Evolutionary conservation across 2,888 invertebrate genomes (phyloP), one percentile per base, ranked within the genome.

Genomic region (Cephus pulcher): DNA sequence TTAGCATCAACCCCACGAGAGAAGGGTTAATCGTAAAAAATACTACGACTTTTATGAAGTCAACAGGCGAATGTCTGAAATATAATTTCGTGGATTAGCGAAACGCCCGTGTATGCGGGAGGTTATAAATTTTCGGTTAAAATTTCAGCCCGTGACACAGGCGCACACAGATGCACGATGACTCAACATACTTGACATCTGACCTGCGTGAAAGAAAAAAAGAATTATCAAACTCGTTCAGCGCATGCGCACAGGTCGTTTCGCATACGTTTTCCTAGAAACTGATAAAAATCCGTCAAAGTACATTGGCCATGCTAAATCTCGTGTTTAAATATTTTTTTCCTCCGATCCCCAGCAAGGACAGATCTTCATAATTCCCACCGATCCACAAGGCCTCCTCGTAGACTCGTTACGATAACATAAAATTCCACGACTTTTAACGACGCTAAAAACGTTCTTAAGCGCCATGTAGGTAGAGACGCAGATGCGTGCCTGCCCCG

Each of bases 11-110:
- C 80, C 76, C 82, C 79, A 83, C 86, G 84, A 86, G 85, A 87
- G 86, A 34, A 85, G 88, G 86, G 84, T 86, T 89, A 89, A 89
- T 88, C 89, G 88, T 83, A 76, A 87, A 89, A 89, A 88, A 89
- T 89, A 89, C 87, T 88, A 84, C 86, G 74, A 84, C 82, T 81
- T 86, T 84, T 82, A 81, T 81, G 77, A 75, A 69, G 68, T 74
- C 34, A 71, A 75, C 73, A 71, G 71, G 34, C 32, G 34, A 35
- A 69, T 76, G 71, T 81, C 82, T 85, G 85, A 86, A 86, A 85
- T 87, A 88, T 89, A 89, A 89, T 89, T 89, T 87, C 85, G 86
- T 85, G 89, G 89, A 89, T 89, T 89, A 88, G 85, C 82, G 78
- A 69, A 75, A 77, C 56, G 76, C 78, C 80, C 76, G 69, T 69